These are phyloP conservation scores for Clostera curtula DNA, from an alignment of 2,888 invertebrate species.

Conservation along the genomic window DNA sequence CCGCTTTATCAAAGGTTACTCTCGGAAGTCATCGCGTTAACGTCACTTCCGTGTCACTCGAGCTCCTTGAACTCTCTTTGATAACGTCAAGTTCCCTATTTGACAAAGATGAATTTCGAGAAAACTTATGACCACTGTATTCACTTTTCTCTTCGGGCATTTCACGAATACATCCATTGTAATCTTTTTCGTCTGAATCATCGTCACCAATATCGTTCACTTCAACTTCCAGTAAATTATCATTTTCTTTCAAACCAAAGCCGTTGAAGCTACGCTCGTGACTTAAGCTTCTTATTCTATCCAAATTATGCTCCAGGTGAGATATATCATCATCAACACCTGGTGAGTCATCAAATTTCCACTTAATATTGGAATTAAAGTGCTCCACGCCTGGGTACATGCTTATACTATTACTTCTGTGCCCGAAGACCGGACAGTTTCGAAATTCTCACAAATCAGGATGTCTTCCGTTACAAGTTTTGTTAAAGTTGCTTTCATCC, in stretches of 20 bases:
- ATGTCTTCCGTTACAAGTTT: conserved; percentile 63
- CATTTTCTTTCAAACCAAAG: conserved; percentile 50
- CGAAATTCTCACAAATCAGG: conserved; percentile 73
- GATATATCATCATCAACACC: conserved; percentile 54
- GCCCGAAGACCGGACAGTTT: conserved; percentile 70
- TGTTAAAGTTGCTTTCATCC: conserved; percentile 66
- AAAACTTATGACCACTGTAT: conserved; percentile 60
- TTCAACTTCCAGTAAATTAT: conserved; percentile 65
- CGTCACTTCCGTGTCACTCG: conserved; percentile 71
- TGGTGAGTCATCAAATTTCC: conserved; percentile 63
- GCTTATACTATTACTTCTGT: conserved; percentile 69
- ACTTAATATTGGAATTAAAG: conserved; percentile 66
- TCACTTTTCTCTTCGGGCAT: conserved; percentile 62
- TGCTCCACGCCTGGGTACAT: conserved; percentile 67
- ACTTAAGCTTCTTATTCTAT: conserved; percentile 66
- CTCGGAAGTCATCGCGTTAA: conserved; percentile 70
- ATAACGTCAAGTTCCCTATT: conserved; percentile 70
- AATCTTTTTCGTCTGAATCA: conserved; percentile 60
- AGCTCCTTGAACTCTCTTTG: conserved; percentile 70
- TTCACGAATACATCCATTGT: conserved; percentile 44
- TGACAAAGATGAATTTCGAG: conserved; percentile 62
- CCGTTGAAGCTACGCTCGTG: conserved; percentile 56
- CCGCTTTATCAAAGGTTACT: conserved; percentile 61
- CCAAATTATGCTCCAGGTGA: conserved; percentile 62
- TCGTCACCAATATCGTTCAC: conserved; percentile 53